Base-by-base conservation (phyloP, 2,888 invertebrate genomes). In the Diploptera punctata region DNA sequence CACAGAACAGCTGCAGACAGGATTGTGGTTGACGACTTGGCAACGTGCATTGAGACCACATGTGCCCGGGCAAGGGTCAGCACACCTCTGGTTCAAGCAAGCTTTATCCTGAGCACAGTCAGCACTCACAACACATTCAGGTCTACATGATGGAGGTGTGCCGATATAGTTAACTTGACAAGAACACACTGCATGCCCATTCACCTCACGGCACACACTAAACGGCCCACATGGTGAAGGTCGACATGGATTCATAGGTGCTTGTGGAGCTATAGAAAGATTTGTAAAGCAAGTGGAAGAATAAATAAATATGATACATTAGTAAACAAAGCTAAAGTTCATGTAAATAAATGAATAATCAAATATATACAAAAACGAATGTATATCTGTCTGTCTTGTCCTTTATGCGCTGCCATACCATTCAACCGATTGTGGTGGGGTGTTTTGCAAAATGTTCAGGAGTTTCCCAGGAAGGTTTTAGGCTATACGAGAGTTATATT, bases 151-250 rank as follows among this genome's bases (percentile, higher is more conserved):
- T n/a, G 94, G 94, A 38, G 94, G 93, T 33, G 90, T 88, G 61
- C 95, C 95, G 77, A 87, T 91, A 82, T 92, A 95, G 67, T 90
- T 90, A 70, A 88, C 87, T 71, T 88, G 81, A 78, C 71, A 77
- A 74, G 75, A 83, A 81, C 67, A 80, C 68, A 33, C 82, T 79
- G 76, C 80, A 77, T 68, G 79, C 73, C 43, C 81, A 49, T 87
- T 89, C 65, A 90, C 81, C 78, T 88, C 88, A 79, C 90, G 88
- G 83, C 93, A 93, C 78, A 88, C 86, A 81, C 93, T 92, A 80
- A 92, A 92, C 49, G 92, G 90, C 26, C 93, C 93, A 80, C 93
- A 93, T 21, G 92, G 92, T 72, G 92, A 91, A 67, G 92, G 92
- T 65, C 86, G 81, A 79, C 93, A 93, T 47, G 92, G 92, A 80